phyloP scores from a whole-genome alignment of 2,113 vertebrate species.

The Oryzias curvinotus region DNA sequence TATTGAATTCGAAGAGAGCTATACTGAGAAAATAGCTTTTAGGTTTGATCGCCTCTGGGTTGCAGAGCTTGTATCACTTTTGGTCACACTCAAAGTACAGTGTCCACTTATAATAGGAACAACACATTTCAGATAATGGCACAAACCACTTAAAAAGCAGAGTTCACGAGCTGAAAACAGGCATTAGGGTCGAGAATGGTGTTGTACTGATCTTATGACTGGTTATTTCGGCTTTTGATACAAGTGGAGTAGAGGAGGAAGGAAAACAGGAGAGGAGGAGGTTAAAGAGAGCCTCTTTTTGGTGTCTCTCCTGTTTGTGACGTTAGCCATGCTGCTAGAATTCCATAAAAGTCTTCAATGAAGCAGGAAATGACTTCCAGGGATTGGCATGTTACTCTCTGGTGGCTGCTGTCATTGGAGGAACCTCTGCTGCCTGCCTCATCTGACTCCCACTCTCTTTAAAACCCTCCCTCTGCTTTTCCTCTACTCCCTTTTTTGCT shows the following conservation, averaged over 20 bases:
- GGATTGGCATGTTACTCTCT: slow-evolving; percentile 78
- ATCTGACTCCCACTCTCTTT: slow-evolving; percentile 12
- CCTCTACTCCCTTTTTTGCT: slow-evolving; percentile 3
- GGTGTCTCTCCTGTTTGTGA: slow-evolving; percentile 34
- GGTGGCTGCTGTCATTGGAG: slow-evolving; percentile 69
- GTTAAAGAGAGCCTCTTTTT: slow-evolving; percentile 11
- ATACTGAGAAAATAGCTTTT: slow-evolving; percentile 22
- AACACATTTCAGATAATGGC: slow-evolving; percentile 2
- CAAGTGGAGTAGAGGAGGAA: slow-evolving; percentile 11
- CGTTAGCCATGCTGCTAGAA: slow-evolving; percentile 62
- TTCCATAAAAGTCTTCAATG: slow-evolving; percentile 81
- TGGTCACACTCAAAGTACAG: background rate
- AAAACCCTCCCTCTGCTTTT: slow-evolving; percentile 3
- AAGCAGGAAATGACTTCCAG: slow-evolving; percentile 82
- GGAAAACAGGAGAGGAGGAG: background rate
- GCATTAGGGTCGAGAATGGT: no score
- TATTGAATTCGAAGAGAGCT: slow-evolving; percentile 33
- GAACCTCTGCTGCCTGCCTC: slow-evolving; percentile 55
- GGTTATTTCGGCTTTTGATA: slow-evolving; percentile 13
- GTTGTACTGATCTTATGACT: background rate
- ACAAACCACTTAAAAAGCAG: slow-evolving; percentile 1
- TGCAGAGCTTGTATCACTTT: slow-evolving; percentile 5
- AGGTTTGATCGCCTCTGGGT: slow-evolving; percentile 10
- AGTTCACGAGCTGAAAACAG: no score
- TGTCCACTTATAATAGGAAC: background rate